phyloP scores from a whole-genome alignment of 1,140 invertebrate genomes.

The Brachionus angularis region DNA sequence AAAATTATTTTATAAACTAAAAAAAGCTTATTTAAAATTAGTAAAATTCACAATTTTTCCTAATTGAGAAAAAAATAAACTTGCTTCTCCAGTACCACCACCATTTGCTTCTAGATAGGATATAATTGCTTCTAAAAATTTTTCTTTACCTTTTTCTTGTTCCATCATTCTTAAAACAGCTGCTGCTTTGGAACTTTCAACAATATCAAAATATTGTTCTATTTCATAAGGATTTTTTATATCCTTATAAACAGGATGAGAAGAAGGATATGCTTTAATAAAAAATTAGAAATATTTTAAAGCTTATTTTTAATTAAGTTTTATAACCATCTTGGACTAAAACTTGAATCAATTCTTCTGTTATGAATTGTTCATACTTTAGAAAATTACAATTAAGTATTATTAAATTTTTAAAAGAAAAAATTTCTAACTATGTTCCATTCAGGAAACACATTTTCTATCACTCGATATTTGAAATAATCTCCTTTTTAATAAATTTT shows the following conservation, averaged over 20 bases:
- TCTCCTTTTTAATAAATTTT: background rate
- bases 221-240: conserved; percentile 31
- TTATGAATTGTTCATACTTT: conserved; percentile 32
- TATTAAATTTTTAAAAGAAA: background rate
- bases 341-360: background rate
- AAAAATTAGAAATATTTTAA: no score
- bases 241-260: conserved; percentile 24
- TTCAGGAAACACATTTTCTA: conserved; percentile 7
- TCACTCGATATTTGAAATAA: conserved; percentile 23
- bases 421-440: conserved; percentile 25
- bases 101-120: conserved; percentile 28
- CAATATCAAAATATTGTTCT: conserved; percentile 37
- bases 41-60: conserved; percentile 28
- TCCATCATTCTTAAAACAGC: conserved; percentile 41
- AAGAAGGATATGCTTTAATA: background rate
- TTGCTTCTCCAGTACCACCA: conserved; percentile 10
- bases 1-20: background rate
- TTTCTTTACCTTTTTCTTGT: conserved; percentile 1
- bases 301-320: no score
- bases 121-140: background rate
- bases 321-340: background rate
- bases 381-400: background rate
- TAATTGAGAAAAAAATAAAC: conserved; percentile 20
- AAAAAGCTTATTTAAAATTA: background rate
- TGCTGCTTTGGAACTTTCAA: conserved; percentile 32